Base-by-base conservation (phyloP, 2,888 invertebrate species). In the Xestoiulus laeticollis region DNA sequence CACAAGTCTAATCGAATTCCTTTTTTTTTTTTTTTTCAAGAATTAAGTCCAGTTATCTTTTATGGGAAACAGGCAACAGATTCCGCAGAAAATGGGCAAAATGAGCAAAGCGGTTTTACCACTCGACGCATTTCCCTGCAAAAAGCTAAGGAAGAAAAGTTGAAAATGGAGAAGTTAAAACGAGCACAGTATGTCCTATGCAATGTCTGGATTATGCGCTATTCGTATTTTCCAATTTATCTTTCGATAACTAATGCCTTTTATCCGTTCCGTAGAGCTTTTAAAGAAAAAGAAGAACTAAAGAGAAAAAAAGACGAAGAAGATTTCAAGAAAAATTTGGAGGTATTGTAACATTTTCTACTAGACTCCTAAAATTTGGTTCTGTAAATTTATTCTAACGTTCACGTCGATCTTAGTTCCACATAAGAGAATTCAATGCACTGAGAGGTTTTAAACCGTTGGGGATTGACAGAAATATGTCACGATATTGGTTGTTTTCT, bases 381-480 rank as follows among this genome's bases (percentile, higher is more conserved):
- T 38, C 5, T 12, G 26, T 22, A 78, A 30, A 1, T 14, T 78
- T 12, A 30, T 30, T 1, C 30, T 14, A 78, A 30, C 12, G 3
- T 8, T 78, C 30, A 12, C 0, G 6, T 26, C 22, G 14, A 26
- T 78, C 30, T 78, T 14, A 78, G 78, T 78, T 78, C 30, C 78
- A 78, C 30, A 30, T 14, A 22, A 30, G 30, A 3, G 78, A 78
- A 78, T 0, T 78, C 8, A 22, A 30, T 2, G 26, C 78, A 3
- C 0, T 78, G 12, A 78, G 14, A 78, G 30, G 30, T 78, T 22
- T 78, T 0, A 44, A 16, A 12, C 86, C 86, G 3, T 86, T 86
- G 86, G 86, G 86, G 48, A 86, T 26, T 16, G 86, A 86, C 19
- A 26, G 86, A 86, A 53, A 86, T 19, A 33, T 33, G 44, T 22